phyloP scores from a whole-genome alignment of 2,888 invertebrate species.

The Noctua pronuba region DNA sequence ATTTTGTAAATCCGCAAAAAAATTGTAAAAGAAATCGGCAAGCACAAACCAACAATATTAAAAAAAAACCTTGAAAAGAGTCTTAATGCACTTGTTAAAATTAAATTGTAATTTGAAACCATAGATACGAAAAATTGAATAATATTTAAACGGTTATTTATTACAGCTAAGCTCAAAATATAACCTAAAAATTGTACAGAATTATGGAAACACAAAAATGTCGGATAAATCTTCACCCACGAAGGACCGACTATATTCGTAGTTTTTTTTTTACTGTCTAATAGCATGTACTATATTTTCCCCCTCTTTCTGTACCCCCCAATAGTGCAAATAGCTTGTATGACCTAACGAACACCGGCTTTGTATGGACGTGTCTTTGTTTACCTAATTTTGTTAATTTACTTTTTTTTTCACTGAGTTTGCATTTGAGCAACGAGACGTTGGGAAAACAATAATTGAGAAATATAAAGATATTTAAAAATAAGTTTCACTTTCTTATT shows the following conservation, averaged over 20 bases:
- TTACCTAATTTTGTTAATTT: constrained; percentile 76
- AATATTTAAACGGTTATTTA: background rate
- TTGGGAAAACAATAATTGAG: constrained; percentile 73
- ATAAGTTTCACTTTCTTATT: background rate
- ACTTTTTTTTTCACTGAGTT: constrained; percentile 79
- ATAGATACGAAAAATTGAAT: background rate
- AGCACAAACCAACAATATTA: background rate
- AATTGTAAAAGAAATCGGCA: constrained; percentile 2
- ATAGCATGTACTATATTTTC: constrained; percentile 72
- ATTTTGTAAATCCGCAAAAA: constrained; percentile 12
- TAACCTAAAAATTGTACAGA: constrained; percentile 13
- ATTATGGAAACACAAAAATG: constrained; percentile 17
- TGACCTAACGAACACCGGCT: constrained; percentile 82
- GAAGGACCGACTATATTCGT: constrained; percentile 37
- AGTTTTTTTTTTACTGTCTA: constrained; percentile 62
- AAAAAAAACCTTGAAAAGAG: background rate
- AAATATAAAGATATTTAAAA: too few species aligned
- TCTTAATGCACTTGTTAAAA: constrained; percentile 18
- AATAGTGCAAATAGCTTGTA: constrained; percentile 68
- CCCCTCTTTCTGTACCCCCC: constrained; percentile 45
- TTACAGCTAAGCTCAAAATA: background rate
- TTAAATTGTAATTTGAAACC: constrained; percentile 3
- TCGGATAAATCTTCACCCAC: constrained; percentile 34
- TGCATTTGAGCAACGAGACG: constrained; percentile 86
- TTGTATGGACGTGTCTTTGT: constrained; percentile 84